These are phyloP conservation scores for Cossypha niveicapilla DNA, from an alignment of 2,797 vertebrate genomes.

Conservation along the genomic window DNA sequence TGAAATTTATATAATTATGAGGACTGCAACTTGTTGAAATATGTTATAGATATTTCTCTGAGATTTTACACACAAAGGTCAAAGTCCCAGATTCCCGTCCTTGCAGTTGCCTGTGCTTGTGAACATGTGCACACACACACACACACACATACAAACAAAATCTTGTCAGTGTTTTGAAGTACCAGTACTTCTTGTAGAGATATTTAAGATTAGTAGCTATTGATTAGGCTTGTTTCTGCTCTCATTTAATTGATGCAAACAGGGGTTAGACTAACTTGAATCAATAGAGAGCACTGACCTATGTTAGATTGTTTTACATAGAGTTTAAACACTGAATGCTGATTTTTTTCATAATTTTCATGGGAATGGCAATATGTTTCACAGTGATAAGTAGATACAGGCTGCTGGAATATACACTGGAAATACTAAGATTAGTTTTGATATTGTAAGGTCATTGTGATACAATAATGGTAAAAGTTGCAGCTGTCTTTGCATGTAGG, in stretches of 20 bases:
- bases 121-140: fast-evolving
- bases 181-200: not conserved
- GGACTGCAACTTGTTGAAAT: not conserved
- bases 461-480: not conserved
- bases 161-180: not conserved
- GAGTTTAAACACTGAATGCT: not conserved
- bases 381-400: not conserved
- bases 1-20: not conserved
- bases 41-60: not conserved
- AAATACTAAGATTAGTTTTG: not conserved
- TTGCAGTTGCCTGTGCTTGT: not conserved
- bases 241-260: constrained; percentile 16
- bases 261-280: not conserved
- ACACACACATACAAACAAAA: not conserved
- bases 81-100: not conserved
- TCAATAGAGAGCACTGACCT: constrained; percentile 29
- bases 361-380: not conserved
- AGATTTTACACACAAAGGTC: not conserved
- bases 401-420: not conserved
- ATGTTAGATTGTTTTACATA: not conserved
- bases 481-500: not conserved
- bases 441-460: not conserved
- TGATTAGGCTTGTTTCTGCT: not conserved
- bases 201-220: constrained; percentile 53
- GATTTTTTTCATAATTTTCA: not conserved